phyloP scores from a whole-genome alignment of 1,140 invertebrate species.

The Adelges cooleyi region DNA sequence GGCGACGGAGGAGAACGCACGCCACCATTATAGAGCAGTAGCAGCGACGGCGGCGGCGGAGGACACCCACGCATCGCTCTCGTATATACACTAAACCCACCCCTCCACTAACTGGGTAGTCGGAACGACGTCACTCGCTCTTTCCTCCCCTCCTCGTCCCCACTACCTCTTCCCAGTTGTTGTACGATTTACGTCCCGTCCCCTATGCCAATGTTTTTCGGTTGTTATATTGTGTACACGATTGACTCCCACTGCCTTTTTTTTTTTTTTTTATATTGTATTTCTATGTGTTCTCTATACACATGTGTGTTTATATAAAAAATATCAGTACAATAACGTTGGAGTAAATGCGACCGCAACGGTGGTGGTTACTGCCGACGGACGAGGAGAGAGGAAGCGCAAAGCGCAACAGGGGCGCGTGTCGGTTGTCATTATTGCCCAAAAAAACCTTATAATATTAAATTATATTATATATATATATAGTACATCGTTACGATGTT shows the following conservation, averaged over 20 bases:
- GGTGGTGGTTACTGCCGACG: no score
- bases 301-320: no score
- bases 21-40: neutral
- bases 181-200: neutral
- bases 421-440: no score
- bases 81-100: neutral
- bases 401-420: no score
- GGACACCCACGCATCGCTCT: conserved; percentile 21
- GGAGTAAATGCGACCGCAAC: no score
- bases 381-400: no score
- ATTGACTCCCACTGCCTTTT: neutral
- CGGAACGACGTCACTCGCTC: neutral
- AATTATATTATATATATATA: no score
- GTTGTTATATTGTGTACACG: neutral
- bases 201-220: neutral
- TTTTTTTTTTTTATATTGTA: neutral
- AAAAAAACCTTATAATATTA: no score
- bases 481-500: no score
- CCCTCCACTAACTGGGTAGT: neutral
- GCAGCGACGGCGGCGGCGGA: conserved; percentile 3
- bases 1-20: neutral
- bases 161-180: neutral
- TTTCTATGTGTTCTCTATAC: neutral
- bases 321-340: no score
- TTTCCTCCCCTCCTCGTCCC: no score